These are phyloP conservation scores for Syrphus vitripennis DNA, from an alignment of 2,888 invertebrate genomes.

Conservation along the genomic window DNA sequence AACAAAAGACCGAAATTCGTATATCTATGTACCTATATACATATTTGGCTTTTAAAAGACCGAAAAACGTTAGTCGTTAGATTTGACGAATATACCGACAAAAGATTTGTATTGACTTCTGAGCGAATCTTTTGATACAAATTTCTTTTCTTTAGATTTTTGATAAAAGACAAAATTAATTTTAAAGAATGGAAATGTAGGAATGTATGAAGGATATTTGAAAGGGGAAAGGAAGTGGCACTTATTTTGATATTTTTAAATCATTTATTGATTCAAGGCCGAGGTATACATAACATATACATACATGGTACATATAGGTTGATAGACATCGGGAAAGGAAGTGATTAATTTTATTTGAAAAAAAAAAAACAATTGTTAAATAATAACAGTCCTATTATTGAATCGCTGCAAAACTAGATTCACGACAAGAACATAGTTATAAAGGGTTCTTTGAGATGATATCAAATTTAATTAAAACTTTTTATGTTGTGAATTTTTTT, in stretches of 20 bases:
- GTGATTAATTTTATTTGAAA: background rate
- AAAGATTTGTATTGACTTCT: conserved; percentile 60
- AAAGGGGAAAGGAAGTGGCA: conserved; percentile 44
- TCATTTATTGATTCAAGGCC: conserved; percentile 58
- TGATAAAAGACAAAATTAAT: background rate
- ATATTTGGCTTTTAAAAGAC: conserved; percentile 43
- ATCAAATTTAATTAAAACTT: no score
- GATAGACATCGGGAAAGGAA: background rate
- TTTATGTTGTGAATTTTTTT: no score
- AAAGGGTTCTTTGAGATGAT: no score
- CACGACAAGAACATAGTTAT: no score
- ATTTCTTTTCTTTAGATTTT: conserved; percentile 3
- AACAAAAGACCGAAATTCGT: conserved; percentile 17
- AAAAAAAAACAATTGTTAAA: background rate
- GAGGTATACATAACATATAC: background rate
- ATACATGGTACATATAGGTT: no score
- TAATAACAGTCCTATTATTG: no score
- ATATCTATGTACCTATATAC: background rate
- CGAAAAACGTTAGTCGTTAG: conserved; percentile 37
- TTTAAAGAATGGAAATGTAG: background rate
- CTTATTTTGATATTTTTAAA: conserved; percentile 39
- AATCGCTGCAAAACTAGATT: no score
- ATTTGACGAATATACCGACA: conserved; percentile 46
- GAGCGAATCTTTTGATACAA: conserved; percentile 37
- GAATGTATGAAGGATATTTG: background rate